Base-by-base conservation (phyloP, 2,888 invertebrate species). In the Tetanocera ferruginea region DNA sequence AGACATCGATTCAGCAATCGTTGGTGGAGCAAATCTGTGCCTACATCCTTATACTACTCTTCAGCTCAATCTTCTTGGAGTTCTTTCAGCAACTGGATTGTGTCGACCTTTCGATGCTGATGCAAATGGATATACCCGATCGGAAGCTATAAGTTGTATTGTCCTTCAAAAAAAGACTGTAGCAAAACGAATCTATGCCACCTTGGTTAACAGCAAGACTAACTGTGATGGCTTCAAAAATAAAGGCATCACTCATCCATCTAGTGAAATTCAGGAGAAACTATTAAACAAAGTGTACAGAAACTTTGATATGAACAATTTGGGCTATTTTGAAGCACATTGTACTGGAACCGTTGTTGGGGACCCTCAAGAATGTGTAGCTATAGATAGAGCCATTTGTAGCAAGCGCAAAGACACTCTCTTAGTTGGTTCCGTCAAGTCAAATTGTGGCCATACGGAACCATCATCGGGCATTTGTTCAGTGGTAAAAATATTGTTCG, bases 391-490 rank as follows among this genome's bases (percentile, higher is more conserved):
- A 82, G 92, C 95, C 51, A 94, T 97, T 87, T 95, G 95, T 85
- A 91, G 92, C 4, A 93, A 93, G 25, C 92, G 97, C 25, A 93
- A 91, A 0, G 93, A 92, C 0, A 95, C 97, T 0, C 91, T 98
- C 0, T 90, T 93, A 67, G 94, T 98, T 78, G 98, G 98, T 4
- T 96, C 98, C 0, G 93, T 97, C 55, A 98, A 98, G 87, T 97
- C 97, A 0, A 98, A 97, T 89, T 92, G 98, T 88, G 98, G 98
- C 0, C 98, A 98, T 89, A 92, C 95, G 0, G 98, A 98, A 87
- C 95, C 97, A 0, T 93, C 98, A 98, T 89, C 92, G 95, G 0
- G 98, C 98, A 87, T 95, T 97, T 0, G 93, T 93, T 95, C 96
- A 0, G 3, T 95, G 95, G 6, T 95, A 97, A 17, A 90, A 97